These are phyloP conservation scores for Ibidorhyncha struthersii DNA, from an alignment of 2,113 vertebrate genomes.

Conservation along the genomic window DNA sequence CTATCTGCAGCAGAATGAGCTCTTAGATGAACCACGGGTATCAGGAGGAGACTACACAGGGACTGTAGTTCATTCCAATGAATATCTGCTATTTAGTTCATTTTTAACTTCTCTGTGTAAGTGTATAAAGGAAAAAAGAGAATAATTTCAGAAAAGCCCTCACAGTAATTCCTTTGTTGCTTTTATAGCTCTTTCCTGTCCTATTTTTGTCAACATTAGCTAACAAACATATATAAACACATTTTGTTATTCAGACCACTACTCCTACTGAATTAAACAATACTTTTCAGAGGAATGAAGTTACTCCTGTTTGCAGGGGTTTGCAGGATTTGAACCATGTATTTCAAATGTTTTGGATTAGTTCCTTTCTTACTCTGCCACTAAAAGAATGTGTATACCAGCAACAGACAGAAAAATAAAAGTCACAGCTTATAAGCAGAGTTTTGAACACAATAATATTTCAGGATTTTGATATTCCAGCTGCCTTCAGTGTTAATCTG, in stretches of 20 bases:
- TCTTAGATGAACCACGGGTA: not conserved
- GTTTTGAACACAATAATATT: not conserved
- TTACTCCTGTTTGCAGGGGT: not conserved
- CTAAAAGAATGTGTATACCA: not conserved
- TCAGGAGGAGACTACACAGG: not conserved
- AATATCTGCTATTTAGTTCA: slow-evolving; percentile 35
- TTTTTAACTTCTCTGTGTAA: not conserved
- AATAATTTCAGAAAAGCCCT: not conserved
- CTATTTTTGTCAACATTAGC: not conserved
- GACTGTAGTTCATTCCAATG: not conserved
- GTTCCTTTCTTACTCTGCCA: not conserved
- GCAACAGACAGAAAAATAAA: not conserved
- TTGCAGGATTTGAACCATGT: not conserved
- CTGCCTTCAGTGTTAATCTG: not conserved
- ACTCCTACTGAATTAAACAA: not conserved
- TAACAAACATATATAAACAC: not conserved
- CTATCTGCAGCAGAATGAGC: slow-evolving; percentile 12
- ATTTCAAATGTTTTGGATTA: not conserved
- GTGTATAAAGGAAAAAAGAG: not conserved
- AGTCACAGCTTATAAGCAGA: not conserved
- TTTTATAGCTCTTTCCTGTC: not conserved
- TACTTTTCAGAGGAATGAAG: not conserved
- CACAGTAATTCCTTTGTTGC: not conserved
- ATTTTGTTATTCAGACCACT: not conserved
- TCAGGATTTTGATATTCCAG: not conserved